A percentile compares a stretch with the other conserved stretches of the same genome.
phyloP scores from a whole-genome alignment of 2,113 vertebrate species.

The Coryphaenoides rupestris region DNA sequence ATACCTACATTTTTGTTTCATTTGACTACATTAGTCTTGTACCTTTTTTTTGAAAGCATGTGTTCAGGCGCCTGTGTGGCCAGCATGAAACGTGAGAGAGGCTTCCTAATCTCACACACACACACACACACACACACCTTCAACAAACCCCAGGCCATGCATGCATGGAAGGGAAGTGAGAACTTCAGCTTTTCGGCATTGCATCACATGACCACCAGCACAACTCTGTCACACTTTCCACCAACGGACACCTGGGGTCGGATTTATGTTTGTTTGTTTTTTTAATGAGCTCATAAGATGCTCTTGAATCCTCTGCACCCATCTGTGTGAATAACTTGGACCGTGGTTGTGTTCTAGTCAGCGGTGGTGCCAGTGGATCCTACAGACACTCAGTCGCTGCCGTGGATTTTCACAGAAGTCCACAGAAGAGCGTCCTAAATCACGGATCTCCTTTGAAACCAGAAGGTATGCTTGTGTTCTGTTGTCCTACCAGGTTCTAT shows the following conservation, averaged over 20 bases:
- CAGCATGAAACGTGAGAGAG: too few relatives aligned
- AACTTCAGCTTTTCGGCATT: not conserved
- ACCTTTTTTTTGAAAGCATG: too few relatives aligned
- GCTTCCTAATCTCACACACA: too few relatives aligned
- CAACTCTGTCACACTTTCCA: not conserved
- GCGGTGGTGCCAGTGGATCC: slow-evolving; percentile 31
- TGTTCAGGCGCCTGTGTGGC: too few relatives aligned
- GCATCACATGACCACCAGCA: slow-evolving; percentile 23
- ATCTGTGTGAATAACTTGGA: too few relatives aligned
- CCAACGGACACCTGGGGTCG: too few relatives aligned
- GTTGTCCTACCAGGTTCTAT: not conserved
- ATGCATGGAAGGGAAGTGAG: slow-evolving; percentile 7
- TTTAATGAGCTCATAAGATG: not conserved
- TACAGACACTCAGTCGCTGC: slow-evolving; percentile 26
- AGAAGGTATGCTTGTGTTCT: slow-evolving; percentile 28
- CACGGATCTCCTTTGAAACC: slow-evolving; percentile 30
- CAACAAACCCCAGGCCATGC: too few relatives aligned
- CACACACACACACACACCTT: too few relatives aligned
- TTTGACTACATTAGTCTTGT: too few relatives aligned
- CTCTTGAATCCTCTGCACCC: too few relatives aligned
- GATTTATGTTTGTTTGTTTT: not conserved
- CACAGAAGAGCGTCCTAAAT: not conserved
- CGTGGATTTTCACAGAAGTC: not conserved
- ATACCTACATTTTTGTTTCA: too few relatives aligned
- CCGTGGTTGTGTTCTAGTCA: not conserved